These are phyloP conservation scores for Theretra japonica DNA, from an alignment of 2,888 invertebrate species.

Conservation along the genomic window DNA sequence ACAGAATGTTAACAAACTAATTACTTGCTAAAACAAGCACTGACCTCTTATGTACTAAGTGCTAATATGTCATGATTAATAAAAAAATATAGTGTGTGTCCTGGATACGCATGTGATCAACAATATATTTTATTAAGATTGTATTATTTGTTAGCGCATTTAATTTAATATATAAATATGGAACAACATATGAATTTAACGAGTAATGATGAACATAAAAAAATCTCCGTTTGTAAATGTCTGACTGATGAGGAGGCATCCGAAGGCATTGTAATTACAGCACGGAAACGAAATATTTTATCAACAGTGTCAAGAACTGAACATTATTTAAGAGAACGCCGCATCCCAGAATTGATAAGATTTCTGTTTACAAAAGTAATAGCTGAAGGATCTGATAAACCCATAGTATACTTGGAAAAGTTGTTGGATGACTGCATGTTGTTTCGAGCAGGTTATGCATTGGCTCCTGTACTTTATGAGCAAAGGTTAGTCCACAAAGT, in stretches of 20 bases:
- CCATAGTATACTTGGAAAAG: constrained; percentile 58
- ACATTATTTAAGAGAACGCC: constrained; percentile 66
- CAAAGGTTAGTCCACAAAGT: constrained; percentile 52
- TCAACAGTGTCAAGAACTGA: constrained; percentile 65
- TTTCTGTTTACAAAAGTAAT: constrained; percentile 70
- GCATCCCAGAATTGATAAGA: constrained; percentile 72
- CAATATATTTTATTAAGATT: no score
- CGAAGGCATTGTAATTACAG: constrained; percentile 51
- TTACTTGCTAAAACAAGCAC: no score
- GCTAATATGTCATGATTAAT: no score
- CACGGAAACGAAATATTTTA: constrained; percentile 59
- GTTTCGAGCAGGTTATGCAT: constrained; percentile 69
- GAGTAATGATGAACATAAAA: constrained; percentile 37
- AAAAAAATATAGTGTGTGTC: no score
- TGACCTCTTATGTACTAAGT: no score
- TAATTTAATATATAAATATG: no score
- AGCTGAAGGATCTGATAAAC: constrained; percentile 55
- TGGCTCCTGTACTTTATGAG: constrained; percentile 72
- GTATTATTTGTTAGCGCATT: no score
- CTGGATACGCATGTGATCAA: no score
- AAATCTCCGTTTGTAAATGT: constrained; percentile 61
- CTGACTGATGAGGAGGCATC: constrained; percentile 45
- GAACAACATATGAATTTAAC: constrained; percentile 29
- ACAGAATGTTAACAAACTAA: no score
- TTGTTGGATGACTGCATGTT: constrained; percentile 73